Base-by-base conservation (phyloP, 1,140 invertebrate species). In the Caenorhabditis tropicalis region DNA sequence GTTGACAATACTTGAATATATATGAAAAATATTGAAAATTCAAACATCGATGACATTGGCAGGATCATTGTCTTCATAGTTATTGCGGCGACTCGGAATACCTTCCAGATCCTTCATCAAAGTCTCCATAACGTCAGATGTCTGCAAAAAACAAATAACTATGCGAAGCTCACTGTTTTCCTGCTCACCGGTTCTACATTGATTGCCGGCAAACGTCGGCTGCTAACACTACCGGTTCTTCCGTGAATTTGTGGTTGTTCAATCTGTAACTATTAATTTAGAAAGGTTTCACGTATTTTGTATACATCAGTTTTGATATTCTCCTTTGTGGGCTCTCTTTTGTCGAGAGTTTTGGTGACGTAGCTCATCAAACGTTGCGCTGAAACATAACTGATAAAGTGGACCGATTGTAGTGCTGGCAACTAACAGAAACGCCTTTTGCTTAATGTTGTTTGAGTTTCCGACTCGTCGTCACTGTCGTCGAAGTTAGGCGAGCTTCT, bases 401-500 rank as follows among this genome's bases (percentile, higher is more conserved):
- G 0, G 7, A n/a, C 7, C 53, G 2, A 43, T n/a, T 46, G 3
- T 12, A 43, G 3, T n/a, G 15, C 1, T 74, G 31, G 0, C 65
- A 74, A 74, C 65, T 43, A 10, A 74, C 65, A 74, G 36, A 74
- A 74, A 43, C 65, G 65, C 24, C 65, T 16, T 46, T 43, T 74
- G 36, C 65, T 74, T 2, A 74, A 43, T 9, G 65, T 74, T 24
- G 65, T 74, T 74, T 74, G 65, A n/a, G 65, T 74, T 74, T 39
- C 65, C 33, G 65, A 74, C 29, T 74, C 65, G 12, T 74, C 65
- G 6, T 74, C 65, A 43, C 65, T 74, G n/a, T 74, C 65, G n/a
- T 74, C 65, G 24, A 74, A 74, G 36, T 74, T 46, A 4, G 65
- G 65, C n/a, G 65, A 74, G n/a, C 65, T 74, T 74, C 65, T 74